phyloP scores from a whole-genome alignment of 2,888 invertebrate genomes.

The Xestia xanthographa region DNA sequence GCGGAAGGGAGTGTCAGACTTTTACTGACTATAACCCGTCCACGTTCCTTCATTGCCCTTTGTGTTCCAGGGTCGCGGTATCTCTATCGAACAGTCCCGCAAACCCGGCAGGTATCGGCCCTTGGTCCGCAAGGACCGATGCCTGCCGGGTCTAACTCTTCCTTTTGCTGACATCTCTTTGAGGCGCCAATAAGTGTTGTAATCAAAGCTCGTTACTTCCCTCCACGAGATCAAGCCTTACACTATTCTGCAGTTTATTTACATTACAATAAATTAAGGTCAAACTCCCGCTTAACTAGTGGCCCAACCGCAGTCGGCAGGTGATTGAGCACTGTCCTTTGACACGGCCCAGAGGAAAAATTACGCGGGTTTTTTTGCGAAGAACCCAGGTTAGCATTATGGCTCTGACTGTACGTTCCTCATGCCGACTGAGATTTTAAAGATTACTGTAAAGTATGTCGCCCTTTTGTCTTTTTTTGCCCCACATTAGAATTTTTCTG shows the following conservation, averaged over 20 bases:
- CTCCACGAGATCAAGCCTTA: too few species aligned
- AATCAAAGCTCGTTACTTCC: neutral
- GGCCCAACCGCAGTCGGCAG: constrained; percentile 78
- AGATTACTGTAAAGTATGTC: constrained; percentile 43
- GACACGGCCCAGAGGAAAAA: constrained; percentile 85
- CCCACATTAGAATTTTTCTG: constrained; percentile 28
- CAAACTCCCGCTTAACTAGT: constrained; percentile 45
- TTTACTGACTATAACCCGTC: too few species aligned
- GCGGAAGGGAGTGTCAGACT: too few species aligned
- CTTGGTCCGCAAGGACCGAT: too few species aligned
- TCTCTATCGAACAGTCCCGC: too few species aligned
- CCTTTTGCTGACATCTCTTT: too few species aligned
- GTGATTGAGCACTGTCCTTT: constrained; percentile 88
- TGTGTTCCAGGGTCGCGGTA: too few species aligned
- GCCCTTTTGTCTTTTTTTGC: constrained; percentile 34
- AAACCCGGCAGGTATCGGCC: too few species aligned
- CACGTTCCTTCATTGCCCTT: too few species aligned
- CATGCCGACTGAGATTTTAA: constrained; percentile 69
- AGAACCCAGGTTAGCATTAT: constrained; percentile 81
- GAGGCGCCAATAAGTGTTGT: neutral
- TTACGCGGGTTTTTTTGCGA: constrained; percentile 83
- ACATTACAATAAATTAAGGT: constrained; percentile 3
- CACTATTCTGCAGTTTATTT: neutral
- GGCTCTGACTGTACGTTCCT: constrained; percentile 74
- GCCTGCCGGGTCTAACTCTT: too few species aligned